phyloP scores from a whole-genome alignment of 2,888 invertebrate genomes.

The Microplitis manilae region DNA sequence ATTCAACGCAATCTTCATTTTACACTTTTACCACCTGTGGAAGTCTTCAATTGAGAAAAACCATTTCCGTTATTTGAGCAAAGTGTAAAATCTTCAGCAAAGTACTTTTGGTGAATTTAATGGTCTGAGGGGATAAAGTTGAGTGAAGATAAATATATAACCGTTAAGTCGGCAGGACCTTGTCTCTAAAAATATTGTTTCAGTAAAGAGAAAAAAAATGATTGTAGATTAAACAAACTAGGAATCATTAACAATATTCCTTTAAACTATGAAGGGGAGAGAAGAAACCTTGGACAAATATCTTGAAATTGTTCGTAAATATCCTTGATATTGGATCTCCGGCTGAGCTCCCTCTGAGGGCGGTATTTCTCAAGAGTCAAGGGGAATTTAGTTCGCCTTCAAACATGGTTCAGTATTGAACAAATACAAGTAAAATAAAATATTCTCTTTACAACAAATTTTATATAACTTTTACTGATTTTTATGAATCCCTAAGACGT shows the following conservation, averaged over 20 bases:
- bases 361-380: conserved; percentile 19
- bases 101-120: neutral
- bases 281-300: conserved; percentile 54
- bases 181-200: conserved; percentile 1
- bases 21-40: neutral
- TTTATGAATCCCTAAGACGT: too few relatives aligned
- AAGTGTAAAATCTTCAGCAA: conserved; percentile 12
- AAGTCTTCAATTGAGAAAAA: conserved; percentile 22
- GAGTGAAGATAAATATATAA: conserved; percentile 18
- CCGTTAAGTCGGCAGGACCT: conserved; percentile 6
- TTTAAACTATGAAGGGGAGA: conserved; percentile 23
- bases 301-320: conserved; percentile 61
- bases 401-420: neutral
- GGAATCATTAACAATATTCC: conserved; percentile 12
- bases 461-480: neutral
- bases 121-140: neutral
- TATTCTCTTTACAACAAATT: neutral
- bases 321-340: conserved; percentile 58
- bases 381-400: neutral
- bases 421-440: neutral
- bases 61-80: conserved; percentile 14
- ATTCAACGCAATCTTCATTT: conserved; percentile 54
- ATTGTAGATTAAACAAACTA: neutral
- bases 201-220: conserved; percentile 13
- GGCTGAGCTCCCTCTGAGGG: conserved; percentile 21